A percentile compares a stretch with the other conserved stretches of the same genome.
These are phyloP conservation scores for Bombylius discolor DNA, from an alignment of 2,888 invertebrate species.

Conservation along the genomic window DNA sequence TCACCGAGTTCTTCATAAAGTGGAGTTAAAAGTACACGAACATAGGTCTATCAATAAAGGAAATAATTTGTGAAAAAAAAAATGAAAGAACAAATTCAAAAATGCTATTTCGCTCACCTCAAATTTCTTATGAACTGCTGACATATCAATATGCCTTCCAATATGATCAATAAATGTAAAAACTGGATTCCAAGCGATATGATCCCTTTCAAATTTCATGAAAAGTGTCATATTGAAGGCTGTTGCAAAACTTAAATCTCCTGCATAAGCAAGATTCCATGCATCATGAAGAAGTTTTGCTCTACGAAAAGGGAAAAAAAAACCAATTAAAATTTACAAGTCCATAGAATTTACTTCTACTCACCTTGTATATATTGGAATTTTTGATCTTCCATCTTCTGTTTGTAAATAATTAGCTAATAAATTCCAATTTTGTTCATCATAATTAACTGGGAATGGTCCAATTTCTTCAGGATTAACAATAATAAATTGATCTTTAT, in stretches of 20 bases:
- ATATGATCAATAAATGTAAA: conserved; percentile 74
- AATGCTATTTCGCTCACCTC: conserved; percentile 40
- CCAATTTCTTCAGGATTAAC: conserved; percentile 76
- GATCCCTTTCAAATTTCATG: conserved; percentile 56
- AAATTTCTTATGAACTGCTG: conserved; percentile 53
- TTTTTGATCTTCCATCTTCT: conserved; percentile 39
- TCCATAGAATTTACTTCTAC: background rate
- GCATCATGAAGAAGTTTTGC: conserved; percentile 66
- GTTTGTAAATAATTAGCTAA: conserved; percentile 50
- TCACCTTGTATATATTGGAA: conserved; percentile 52
- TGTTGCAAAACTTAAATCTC: conserved; percentile 58
- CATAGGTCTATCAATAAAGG: conserved; percentile 45
- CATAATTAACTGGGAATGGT: conserved; percentile 75
- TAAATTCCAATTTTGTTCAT: conserved; percentile 61
- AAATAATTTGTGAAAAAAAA: background rate
- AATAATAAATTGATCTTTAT: conserved; percentile 52
- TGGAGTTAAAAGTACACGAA: conserved; percentile 53
- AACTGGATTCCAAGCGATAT: conserved; percentile 69
- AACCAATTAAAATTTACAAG: background rate
- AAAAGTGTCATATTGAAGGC: conserved; percentile 71
- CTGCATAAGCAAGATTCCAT: conserved; percentile 66
- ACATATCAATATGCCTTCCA: conserved; percentile 57
- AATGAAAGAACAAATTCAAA: background rate
- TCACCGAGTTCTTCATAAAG: conserved; percentile 55
- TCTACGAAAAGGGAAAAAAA: conserved; percentile 24